Evolutionary conservation across 2,888 invertebrate genomes (phyloP), one percentile per base, ranked within the genome.

Genomic region (Synergus itoensis): DNA sequence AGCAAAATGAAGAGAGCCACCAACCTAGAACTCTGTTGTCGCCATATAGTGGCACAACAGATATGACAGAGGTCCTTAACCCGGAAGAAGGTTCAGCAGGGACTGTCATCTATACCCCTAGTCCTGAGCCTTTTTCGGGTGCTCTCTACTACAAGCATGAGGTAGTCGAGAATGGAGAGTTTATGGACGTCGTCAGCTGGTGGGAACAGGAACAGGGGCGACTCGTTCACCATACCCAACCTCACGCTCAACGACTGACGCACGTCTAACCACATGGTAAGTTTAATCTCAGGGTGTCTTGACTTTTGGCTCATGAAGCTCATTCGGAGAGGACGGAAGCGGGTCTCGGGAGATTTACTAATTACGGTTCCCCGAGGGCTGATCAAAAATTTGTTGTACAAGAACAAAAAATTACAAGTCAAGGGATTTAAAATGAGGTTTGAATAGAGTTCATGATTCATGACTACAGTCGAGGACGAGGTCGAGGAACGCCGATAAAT

Each of bases 131-230:
- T 53, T 90, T 91, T 80, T 86, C 91, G 78, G 90, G 90, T 2
- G 89, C 91, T 40, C 85, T 91, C 40, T 92, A 92, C 84, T 92
- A 89, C 85, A 91, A 90, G 81, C 91, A 91, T 84, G 92, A 91
- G 86, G 87, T 90, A 77, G 86, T 87, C 63, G 91, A 89, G 69
- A 82, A 88, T 60, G 87, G 89, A 21, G 92, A 92, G 87, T 90
- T 92, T 87, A 90, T 92, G 90, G 92, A 92, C 85, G 90, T 91
- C 63, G 91, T 92, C 84, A 92, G 89, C 87, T 92, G 92, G 92
- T 92, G 92, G 91, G 92, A 92, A 86, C 92, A 92, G 84, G 92
- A 92, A 85, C 92, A 91, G 86, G 89, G 89, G 77, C 88, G 91
- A 80, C 84, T 91, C 69, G 88, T 87, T 76, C 91, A 91, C 83